A percentile compares a stretch with the other conserved stretches of the same genome.
Evolutionary conservation across 2,113 vertebrate genomes (phyloP).

Genomic region (Podocnemis expansa): DNA sequence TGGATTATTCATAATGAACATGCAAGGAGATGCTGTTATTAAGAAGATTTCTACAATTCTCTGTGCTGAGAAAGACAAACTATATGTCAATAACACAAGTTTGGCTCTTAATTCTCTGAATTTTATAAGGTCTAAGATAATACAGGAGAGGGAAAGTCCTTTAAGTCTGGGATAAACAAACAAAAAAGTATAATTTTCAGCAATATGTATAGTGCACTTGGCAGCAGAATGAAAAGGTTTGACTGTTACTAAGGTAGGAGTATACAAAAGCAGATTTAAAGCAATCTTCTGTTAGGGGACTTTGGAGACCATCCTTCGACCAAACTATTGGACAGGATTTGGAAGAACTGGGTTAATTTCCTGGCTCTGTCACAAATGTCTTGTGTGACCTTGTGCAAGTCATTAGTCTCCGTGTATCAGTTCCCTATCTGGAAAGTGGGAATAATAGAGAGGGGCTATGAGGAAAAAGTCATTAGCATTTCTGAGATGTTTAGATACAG

Average conservation of each 20-base stretch:
- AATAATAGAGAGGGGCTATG: neutral
- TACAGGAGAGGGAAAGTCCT: neutral
- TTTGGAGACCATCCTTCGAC: neutral
- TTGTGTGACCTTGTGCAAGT: neutral
- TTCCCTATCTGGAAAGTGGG: neutral
- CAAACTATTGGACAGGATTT: neutral
- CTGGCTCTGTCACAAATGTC: neutral
- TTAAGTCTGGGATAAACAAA: neutral
- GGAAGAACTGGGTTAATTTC: neutral
- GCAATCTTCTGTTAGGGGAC: neutral
- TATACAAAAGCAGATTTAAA: neutral
- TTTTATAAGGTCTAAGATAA: neutral
- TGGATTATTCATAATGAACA: accelerated
- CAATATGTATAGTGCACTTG: neutral
- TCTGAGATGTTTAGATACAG: neutral
- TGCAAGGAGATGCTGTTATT: neutral
- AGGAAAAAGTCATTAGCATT: neutral
- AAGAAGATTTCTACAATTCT: neutral
- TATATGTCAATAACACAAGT: neutral
- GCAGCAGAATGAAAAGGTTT: neutral
- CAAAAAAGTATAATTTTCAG: neutral
- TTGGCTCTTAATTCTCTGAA: neutral
- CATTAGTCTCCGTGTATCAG: neutral
- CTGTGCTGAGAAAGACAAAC: neutral
- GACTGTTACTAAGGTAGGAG: neutral